Conservation (phyloP, 2,113 vertebrate genomes). For the Hippopotamus amphibius region DNA sequence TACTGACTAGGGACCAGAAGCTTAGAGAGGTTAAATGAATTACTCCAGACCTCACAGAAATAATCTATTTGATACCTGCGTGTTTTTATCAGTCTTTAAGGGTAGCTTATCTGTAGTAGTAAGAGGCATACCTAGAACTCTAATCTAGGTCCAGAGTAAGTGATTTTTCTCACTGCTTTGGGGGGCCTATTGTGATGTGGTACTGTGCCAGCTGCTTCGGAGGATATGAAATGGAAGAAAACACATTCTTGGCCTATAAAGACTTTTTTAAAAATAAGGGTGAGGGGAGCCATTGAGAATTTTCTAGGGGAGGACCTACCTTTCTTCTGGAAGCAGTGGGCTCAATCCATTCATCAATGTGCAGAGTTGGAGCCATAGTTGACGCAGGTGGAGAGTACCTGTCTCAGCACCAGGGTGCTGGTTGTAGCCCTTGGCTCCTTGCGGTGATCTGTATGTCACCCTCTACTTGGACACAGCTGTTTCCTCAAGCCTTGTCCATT, state of each 20-base stretch:
- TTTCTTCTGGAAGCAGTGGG: not conserved
- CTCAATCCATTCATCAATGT: not conserved
- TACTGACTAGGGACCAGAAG: not conserved
- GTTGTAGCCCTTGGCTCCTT: not conserved
- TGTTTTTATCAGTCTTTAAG: not conserved
- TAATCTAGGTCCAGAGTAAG: not conserved
- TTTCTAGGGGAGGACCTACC: not conserved
- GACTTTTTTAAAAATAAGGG: not conserved
- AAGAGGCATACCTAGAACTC: not conserved
- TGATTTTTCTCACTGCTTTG: not conserved
- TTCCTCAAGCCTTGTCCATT: not conserved
- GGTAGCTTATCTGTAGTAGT: not conserved
- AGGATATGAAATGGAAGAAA: not conserved
- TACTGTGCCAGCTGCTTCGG: not conserved
- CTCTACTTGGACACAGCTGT: not conserved
- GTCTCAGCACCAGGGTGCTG: not conserved
- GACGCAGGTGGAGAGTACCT: rapidly evolving
- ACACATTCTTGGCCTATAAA: not conserved
- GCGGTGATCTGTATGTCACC: not conserved
- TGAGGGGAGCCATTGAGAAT: not conserved
- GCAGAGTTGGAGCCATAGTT: not conserved
- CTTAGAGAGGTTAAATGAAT: not conserved
- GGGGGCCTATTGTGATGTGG: not conserved
- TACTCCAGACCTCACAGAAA: not conserved
- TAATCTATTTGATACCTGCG: not conserved